Percentiles rank a stretch among this genome's conserved stretches.
phyloP scores from a whole-genome alignment of 2,888 invertebrate species.

The Lepidocyrtinus sp. region DNA sequence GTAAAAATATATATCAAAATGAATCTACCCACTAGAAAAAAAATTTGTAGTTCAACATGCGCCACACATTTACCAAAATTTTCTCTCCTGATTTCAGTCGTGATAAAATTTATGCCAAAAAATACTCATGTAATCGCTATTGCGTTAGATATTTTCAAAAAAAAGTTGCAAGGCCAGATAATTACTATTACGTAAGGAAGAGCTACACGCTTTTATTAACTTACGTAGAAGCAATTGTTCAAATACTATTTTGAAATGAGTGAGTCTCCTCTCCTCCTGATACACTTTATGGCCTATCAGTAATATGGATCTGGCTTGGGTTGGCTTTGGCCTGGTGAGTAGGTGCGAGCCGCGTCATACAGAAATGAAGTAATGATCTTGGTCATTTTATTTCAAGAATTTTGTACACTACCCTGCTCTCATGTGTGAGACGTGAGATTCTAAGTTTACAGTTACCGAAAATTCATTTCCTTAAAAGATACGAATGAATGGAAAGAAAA shows the following conservation, averaged over 20 bases:
- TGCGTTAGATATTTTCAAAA: conserved; percentile 4
- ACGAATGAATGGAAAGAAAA: conserved; percentile 17
- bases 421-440: conserved; percentile 26
- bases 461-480: conserved; percentile 54
- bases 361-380: neutral
- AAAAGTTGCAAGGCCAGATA: conserved; percentile 58
- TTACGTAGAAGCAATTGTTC: no score
- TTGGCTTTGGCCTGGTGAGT: neutral
- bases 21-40: no score
- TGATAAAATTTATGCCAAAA: neutral
- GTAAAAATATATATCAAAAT: neutral
- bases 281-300: neutral
- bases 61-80: neutral
- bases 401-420: no score
- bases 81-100: neutral
- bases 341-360: neutral
- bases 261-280: conserved; percentile 7
- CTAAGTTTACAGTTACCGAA: conserved; percentile 58
- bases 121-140: neutral
- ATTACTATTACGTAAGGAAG: conserved; percentile 47
- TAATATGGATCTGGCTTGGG: neutral
- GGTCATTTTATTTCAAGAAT: neutral
- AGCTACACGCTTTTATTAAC: conserved; percentile 5
- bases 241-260: conserved; percentile 9
- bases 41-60: neutral